phyloP scores from a whole-genome alignment of 2,113 vertebrate species.

The Eudyptes chrysolophus region DNA sequence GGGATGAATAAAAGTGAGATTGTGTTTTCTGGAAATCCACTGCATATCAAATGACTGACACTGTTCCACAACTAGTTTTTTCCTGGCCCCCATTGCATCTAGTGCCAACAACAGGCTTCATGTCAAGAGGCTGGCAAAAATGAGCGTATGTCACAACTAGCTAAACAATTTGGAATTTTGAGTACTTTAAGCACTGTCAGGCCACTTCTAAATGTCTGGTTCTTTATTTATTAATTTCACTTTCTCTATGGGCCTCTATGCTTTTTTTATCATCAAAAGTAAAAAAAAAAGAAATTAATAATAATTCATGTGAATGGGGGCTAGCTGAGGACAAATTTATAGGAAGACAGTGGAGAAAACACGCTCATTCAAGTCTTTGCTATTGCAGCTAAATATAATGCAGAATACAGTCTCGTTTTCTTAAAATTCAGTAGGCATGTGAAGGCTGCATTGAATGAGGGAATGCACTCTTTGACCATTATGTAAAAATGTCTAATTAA shows the following conservation, averaged over 20 bases:
- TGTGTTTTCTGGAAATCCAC: background rate
- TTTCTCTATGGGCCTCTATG: background rate
- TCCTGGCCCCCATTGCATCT: background rate
- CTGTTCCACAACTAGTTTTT: background rate
- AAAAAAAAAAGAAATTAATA: background rate
- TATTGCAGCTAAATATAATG: background rate
- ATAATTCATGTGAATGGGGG: background rate
- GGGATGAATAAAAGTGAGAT: background rate
- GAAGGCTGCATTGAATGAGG: background rate
- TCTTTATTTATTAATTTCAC: background rate
- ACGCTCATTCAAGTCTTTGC: background rate
- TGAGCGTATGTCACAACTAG: background rate
- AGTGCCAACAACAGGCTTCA: background rate
- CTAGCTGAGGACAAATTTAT: background rate
- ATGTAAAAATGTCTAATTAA: conserved; percentile 39
- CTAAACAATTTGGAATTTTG: background rate
- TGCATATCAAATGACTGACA: background rate
- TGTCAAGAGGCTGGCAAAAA: background rate
- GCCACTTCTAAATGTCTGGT: background rate
- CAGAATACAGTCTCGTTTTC: background rate
- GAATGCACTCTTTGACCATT: background rate
- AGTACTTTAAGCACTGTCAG: background rate
- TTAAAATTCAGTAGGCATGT: background rate
- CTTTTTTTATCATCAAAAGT: background rate
- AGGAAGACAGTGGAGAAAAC: background rate